Evolutionary conservation across 2,113 vertebrate species (phyloP).

Genomic region (Dermatemys mawii): DNA sequence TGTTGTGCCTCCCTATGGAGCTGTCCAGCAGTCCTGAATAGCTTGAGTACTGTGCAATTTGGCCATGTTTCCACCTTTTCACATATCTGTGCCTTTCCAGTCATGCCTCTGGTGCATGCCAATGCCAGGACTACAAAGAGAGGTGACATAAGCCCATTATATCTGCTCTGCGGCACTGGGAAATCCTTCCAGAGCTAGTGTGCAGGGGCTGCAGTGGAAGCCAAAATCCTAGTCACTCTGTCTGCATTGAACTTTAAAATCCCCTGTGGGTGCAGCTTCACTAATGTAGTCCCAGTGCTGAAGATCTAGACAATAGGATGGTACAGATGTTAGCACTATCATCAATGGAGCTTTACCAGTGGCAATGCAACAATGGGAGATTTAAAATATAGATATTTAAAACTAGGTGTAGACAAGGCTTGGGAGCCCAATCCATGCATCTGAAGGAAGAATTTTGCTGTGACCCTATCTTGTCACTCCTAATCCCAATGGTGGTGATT

Average conservation of each 20-base stretch:
- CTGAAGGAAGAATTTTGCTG: background rate
- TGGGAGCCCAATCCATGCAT: background rate
- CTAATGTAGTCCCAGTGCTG: background rate
- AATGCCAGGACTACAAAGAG: background rate
- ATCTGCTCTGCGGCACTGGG: background rate
- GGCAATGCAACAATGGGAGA: background rate
- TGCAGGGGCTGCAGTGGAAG: background rate
- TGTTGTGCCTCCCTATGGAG: background rate
- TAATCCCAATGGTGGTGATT: background rate
- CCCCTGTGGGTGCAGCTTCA: background rate
- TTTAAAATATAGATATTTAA: background rate
- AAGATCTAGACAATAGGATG: background rate
- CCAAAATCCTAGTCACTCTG: background rate
- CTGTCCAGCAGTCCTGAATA: background rate
- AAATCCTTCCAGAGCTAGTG: background rate
- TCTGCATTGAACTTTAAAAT: background rate
- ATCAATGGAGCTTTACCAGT: background rate
- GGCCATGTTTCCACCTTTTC: background rate
- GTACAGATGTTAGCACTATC: background rate
- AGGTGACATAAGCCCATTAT: background rate
- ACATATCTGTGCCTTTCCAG: background rate
- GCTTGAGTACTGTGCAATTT: background rate
- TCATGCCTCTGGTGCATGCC: background rate
- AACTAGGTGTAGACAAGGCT: background rate
- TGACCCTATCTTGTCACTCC: background rate